These are phyloP conservation scores for Caenorhabditis zanzibari DNA, from an alignment of 2,888 invertebrate genomes.

Conservation along the genomic window DNA sequence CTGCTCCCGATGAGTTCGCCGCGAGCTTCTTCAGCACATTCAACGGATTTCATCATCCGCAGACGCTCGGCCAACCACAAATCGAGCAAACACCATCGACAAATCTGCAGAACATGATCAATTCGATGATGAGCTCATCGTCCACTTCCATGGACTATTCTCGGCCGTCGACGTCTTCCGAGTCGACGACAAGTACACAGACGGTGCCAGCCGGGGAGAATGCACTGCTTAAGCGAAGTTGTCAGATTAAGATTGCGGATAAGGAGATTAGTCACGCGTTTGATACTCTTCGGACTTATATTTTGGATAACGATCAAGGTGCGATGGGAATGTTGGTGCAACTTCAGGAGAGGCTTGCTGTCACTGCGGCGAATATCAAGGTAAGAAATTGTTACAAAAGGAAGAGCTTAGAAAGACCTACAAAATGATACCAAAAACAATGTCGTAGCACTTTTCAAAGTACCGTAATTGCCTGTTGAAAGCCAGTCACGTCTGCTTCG, in stretches of 20 bases:
- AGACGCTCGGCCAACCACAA: background rate
- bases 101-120: slow-evolving; percentile 53
- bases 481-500: too few species aligned
- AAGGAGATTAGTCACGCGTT: slow-evolving; percentile 63
- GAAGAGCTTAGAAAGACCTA: background rate
- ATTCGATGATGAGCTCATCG: slow-evolving; percentile 27
- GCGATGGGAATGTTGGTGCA: slow-evolving; percentile 61
- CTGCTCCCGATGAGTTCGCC: slow-evolving; percentile 44
- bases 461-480: too few species aligned
- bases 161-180: background rate
- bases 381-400: background rate
- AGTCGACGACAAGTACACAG: background rate
- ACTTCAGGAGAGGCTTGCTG: slow-evolving; percentile 52
- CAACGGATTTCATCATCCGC: slow-evolving; percentile 2
- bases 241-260: slow-evolving; percentile 43
- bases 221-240: slow-evolving; percentile 14
- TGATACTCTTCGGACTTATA: slow-evolving; percentile 61
- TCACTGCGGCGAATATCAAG: background rate
- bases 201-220: background rate
- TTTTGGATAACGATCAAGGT: slow-evolving; percentile 58
- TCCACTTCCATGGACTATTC: background rate
- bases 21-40: slow-evolving; percentile 29
- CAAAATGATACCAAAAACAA: background rate
- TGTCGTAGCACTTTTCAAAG: too few species aligned
- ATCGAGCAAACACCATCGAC: background rate